Evolutionary conservation across 2,888 invertebrate genomes (phyloP), one percentile per base, ranked within the genome.

Genomic region (Epiblema foenella): DNA sequence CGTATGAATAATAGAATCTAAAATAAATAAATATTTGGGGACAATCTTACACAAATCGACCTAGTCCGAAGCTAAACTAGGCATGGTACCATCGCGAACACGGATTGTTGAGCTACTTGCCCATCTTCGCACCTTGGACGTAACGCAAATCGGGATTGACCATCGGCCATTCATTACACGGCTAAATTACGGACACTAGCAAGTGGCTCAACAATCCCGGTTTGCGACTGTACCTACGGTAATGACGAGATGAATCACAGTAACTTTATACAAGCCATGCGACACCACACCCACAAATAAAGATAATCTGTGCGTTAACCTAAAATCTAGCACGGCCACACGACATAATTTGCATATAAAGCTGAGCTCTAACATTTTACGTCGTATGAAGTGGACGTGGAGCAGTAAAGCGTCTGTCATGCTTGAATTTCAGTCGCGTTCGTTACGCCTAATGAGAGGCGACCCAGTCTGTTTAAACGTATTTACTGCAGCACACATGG

Each of bases 381-480:
- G 56, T 56, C 66, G 37, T 62, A 60, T 37, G 66, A 60, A 67
- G 71, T 71, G 71, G 66, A 62, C 63, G 68, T 57, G 46, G 24
- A 37, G 66, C 56, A 67, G 52, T 51, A 52, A 18, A 66, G 52
- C 46, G 62, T 75, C 62, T 70, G 66, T 67, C 72, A 68, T 69
- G 73, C 46, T 71, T 67, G 54, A 49, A 66, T 73, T 72, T 70
- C 72, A 69, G 63, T 70, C 42, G 57, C 46, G 42, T 70, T 69
- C 67, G 73, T 70, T 68, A 65, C 68, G 52, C 39, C 58, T 76
- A 76, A 76, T 75, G 72, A 75, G 73, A 68, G 72, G 72, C 69
- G 70, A 70, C 69, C 67, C 56, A 51, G 58, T 57, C 69, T 68
- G 66, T 52, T 63, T 72, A 62, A 68, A 58, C 71, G 69, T 69